These are phyloP conservation scores for Rhizomys pruinosus DNA, from an alignment of 2,113 vertebrate genomes.

Conservation along the genomic window DNA sequence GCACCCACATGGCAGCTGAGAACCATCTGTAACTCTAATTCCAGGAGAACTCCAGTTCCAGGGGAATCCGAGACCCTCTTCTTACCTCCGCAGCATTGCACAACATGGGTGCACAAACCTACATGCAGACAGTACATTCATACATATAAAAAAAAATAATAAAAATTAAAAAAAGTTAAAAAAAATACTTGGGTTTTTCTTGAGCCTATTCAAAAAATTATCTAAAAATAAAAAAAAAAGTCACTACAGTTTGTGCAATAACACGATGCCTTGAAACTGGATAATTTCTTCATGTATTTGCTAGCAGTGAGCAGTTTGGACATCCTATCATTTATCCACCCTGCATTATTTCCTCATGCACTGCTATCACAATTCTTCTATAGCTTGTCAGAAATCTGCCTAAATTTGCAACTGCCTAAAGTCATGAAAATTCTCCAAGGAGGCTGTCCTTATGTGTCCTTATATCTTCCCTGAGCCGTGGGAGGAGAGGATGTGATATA, in stretches of 20 bases:
- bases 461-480: too few relatives aligned
- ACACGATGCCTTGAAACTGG: background rate
- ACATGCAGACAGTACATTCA: too few relatives aligned
- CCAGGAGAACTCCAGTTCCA: too few relatives aligned
- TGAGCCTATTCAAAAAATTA: background rate
- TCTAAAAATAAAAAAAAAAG: background rate
- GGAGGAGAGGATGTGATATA: too few relatives aligned
- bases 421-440: background rate
- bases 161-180: too few relatives aligned
- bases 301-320: constrained; percentile 33
- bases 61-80: too few relatives aligned
- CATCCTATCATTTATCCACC: background rate
- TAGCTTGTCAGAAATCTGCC: constrained; percentile 26
- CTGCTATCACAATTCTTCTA: background rate
- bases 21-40: too few relatives aligned
- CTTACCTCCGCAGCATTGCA: too few relatives aligned
- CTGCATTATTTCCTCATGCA: background rate
- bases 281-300: constrained; percentile 21
- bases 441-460: background rate
- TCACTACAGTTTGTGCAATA: background rate
- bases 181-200: too few relatives aligned
- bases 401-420: background rate
- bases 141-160: too few relatives aligned
- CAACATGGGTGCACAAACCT: too few relatives aligned
- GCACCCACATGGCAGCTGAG: too few relatives aligned